A percentile compares a stretch with the other conserved stretches of the same genome.
Conservation (phyloP, 2,797 vertebrate genomes). For the Pseudotriccus pelzelni region DNA sequence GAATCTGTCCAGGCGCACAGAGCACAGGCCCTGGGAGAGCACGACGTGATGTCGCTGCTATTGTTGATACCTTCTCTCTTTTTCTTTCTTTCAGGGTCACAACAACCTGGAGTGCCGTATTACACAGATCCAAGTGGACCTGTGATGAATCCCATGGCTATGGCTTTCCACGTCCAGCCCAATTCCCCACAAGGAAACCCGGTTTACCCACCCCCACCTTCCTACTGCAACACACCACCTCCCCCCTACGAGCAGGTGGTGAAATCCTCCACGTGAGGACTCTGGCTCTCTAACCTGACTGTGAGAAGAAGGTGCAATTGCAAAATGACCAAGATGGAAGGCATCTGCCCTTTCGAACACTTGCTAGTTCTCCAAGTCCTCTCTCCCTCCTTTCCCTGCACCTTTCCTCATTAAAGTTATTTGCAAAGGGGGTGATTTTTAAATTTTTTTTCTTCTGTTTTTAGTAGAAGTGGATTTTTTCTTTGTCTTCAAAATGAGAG, state of each 20-base stretch:
- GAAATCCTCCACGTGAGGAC: conserved; percentile 84
- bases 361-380: neutral
- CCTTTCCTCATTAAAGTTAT: conserved; percentile 25
- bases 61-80: neutral
- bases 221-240: conserved; percentile 95
- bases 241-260: conserved; percentile 94
- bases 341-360: conserved; percentile 32
- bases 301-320: conserved; percentile 13
- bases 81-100: conserved; percentile 80
- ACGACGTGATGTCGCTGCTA: rapidly evolving
- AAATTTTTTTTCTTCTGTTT: neutral
- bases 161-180: conserved; percentile 82
- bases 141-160: conserved; percentile 78
- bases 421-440: conserved; percentile 48
- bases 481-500: conserved; percentile 54
- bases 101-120: conserved; percentile 86
- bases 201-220: conserved; percentile 89
- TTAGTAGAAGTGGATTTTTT: conserved; percentile 42
- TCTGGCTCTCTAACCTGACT: conserved; percentile 42
- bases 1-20: neutral
- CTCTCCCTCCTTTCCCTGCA: conserved; percentile 6
- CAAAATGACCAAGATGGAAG: neutral
- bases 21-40: neutral
- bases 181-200: conserved; percentile 83
- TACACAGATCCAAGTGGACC: conserved; percentile 84